These are phyloP conservation scores for Standfussiana lucernea DNA, from an alignment of 2,888 invertebrate genomes.

Conservation along the genomic window DNA sequence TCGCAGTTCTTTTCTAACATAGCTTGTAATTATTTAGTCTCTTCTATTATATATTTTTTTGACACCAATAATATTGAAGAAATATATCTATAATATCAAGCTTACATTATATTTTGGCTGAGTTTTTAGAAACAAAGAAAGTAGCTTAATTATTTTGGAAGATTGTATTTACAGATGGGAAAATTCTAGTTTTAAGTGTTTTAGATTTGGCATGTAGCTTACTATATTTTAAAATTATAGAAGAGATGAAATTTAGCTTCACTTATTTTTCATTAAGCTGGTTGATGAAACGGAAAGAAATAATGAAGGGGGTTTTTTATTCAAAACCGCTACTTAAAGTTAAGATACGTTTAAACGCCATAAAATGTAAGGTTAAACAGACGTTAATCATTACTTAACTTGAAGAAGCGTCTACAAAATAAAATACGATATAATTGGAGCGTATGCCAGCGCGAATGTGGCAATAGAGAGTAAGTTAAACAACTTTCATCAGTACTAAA, in stretches of 20 bases:
- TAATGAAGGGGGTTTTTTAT: background rate
- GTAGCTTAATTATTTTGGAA: slow-evolving; percentile 12
- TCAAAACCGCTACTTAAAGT: background rate
- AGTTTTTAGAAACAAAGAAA: slow-evolving; percentile 8
- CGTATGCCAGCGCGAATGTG: background rate
- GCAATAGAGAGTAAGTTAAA: slow-evolving; percentile 5
- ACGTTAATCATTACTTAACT: background rate
- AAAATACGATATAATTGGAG: slow-evolving; percentile 4
- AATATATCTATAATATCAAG: slow-evolving; percentile 2
- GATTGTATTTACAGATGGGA: slow-evolving; percentile 20
- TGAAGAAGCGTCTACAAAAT: background rate
- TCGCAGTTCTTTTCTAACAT: background rate
- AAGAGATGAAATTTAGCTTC: background rate
- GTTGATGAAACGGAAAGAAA: background rate
- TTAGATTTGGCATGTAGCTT: slow-evolving; percentile 43
- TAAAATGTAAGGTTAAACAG: background rate
- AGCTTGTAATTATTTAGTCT: background rate
- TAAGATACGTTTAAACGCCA: background rate
- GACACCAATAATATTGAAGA: background rate
- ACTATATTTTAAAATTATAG: background rate
- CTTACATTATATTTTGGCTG: slow-evolving; percentile 22
- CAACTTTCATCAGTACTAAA: background rate
- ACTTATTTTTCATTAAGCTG: slow-evolving; percentile 1
- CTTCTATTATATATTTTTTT: background rate
- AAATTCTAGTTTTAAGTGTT: background rate